Evolutionary conservation across 2,113 vertebrate species (phyloP).

Genomic region (Uria aalge): DNA sequence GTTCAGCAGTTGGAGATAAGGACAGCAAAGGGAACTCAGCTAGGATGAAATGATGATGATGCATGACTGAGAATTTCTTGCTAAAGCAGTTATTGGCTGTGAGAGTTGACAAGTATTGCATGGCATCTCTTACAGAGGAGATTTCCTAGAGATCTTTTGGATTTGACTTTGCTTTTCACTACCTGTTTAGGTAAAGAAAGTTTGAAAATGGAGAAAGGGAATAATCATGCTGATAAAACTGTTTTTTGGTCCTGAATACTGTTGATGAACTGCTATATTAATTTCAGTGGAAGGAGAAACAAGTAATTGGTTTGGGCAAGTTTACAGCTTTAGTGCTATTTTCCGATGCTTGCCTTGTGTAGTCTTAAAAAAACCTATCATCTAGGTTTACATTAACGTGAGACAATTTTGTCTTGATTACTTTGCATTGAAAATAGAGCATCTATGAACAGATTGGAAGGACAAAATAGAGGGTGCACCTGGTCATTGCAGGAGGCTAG

Average conservation of each 20-base stretch:
- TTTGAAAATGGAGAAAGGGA: neutral
- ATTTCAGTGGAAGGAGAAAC: neutral
- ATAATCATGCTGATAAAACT: neutral
- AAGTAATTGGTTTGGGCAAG: neutral
- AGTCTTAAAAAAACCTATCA: neutral
- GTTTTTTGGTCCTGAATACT: neutral
- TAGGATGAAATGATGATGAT: conserved; percentile 17
- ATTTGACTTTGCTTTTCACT: neutral
- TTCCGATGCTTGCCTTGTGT: neutral
- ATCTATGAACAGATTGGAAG: neutral
- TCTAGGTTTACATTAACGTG: neutral
- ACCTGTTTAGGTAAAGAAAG: neutral
- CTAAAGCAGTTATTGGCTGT: neutral
- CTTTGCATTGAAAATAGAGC: neutral
- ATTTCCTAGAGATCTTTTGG: neutral
- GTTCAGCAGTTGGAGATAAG: conserved; percentile 23
- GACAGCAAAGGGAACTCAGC: neutral
- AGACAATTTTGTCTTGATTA: neutral
- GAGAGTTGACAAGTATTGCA: neutral
- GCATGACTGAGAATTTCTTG: neutral
- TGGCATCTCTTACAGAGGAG: neutral
- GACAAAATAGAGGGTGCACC: neutral
- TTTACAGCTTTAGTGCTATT: neutral
- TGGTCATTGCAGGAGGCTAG: neutral
- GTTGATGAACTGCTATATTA: neutral